Conservation (phyloP, 2,113 vertebrate genomes). For the Clarias macrocephalus region DNA sequence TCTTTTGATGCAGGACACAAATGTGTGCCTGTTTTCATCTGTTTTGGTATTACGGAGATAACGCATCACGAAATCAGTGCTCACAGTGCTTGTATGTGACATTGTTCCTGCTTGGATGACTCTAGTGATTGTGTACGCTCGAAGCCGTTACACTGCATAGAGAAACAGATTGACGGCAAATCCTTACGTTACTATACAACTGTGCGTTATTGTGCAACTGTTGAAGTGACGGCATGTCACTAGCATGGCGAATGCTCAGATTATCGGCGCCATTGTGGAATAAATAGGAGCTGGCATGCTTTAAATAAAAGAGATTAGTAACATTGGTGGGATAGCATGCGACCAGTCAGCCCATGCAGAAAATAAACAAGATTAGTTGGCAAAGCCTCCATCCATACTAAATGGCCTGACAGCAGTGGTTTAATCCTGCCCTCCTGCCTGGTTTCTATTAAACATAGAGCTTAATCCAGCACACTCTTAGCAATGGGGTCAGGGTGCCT, state of each 20-base stretch:
- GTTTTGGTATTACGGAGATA: constrained; percentile 27
- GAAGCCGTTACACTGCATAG: constrained; percentile 8
- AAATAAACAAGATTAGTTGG: constrained; percentile 75
- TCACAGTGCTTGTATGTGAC: background rate
- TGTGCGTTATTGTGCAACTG: constrained; percentile 30
- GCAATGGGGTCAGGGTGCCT: constrained; percentile 61
- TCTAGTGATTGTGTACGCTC: constrained; percentile 17
- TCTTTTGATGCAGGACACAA: constrained; percentile 40
- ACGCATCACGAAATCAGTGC: background rate
- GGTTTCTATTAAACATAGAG: constrained; percentile 71
- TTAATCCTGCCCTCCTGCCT: constrained; percentile 57
- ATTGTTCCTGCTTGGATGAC: constrained; percentile 26
- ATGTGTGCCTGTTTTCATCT: constrained; percentile 36
- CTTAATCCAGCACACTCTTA: constrained; percentile 67
- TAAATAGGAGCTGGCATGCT: constrained; percentile 15
- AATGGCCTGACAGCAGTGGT: constrained; percentile 67
- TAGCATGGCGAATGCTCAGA: constrained; percentile 21
- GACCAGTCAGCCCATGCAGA: constrained; percentile 48
- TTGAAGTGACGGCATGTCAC: constrained; percentile 28
- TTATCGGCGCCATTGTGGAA: constrained; percentile 11
- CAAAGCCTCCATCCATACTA: constrained; percentile 68
- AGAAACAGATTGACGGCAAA: constrained; percentile 36
- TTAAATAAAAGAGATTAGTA: constrained; percentile 36
- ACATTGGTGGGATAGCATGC: constrained; percentile 30
- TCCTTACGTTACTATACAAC: constrained; percentile 38